These are phyloP conservation scores for Morone saxatilis DNA, from an alignment of 2,113 vertebrate genomes.

Conservation along the genomic window DNA sequence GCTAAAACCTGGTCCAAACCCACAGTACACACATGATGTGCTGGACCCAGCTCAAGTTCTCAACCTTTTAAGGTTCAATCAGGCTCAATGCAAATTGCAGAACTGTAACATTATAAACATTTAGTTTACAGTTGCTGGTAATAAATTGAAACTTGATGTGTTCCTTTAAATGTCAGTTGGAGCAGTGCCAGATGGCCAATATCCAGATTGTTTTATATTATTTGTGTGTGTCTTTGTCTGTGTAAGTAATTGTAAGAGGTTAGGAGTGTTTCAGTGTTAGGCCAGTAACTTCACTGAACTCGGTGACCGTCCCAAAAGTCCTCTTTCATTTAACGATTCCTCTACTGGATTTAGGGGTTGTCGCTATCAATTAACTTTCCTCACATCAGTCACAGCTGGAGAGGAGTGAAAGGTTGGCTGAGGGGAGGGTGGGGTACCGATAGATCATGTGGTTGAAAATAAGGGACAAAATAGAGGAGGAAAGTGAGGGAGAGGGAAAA, in stretches of 20 bases:
- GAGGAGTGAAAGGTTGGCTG: slow-evolving; percentile 51
- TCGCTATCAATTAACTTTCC: slow-evolving; percentile 56
- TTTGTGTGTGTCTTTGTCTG: slow-evolving; percentile 4
- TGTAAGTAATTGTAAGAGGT: slow-evolving; percentile 17
- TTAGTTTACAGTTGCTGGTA: not conserved
- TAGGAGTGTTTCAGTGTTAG: not conserved
- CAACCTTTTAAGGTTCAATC: no score
- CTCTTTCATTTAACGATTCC: slow-evolving; percentile 50
- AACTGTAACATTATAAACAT: no score
- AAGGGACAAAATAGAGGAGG: not conserved
- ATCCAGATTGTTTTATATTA: slow-evolving; percentile 20
- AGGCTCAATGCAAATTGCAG: no score
- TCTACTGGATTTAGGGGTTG: slow-evolving; percentile 54
- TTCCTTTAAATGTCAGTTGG: not conserved
- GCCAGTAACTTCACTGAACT: slow-evolving; percentile 10
- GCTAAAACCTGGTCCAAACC: not conserved
- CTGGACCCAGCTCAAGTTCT: not conserved
- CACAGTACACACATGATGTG: not conserved
- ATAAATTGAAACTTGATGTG: not conserved
- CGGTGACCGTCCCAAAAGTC: slow-evolving; percentile 38
- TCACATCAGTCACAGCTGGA: slow-evolving; percentile 69
- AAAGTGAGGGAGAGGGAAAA: slow-evolving; percentile 7
- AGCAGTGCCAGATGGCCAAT: not conserved
- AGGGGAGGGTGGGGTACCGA: not conserved
- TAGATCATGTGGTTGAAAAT: slow-evolving; percentile 21